Percentiles rank a stretch among this genome's conserved stretches.
These are phyloP conservation scores for Eilema depressum DNA, from an alignment of 2,888 invertebrate genomes.

Conservation along the genomic window DNA sequence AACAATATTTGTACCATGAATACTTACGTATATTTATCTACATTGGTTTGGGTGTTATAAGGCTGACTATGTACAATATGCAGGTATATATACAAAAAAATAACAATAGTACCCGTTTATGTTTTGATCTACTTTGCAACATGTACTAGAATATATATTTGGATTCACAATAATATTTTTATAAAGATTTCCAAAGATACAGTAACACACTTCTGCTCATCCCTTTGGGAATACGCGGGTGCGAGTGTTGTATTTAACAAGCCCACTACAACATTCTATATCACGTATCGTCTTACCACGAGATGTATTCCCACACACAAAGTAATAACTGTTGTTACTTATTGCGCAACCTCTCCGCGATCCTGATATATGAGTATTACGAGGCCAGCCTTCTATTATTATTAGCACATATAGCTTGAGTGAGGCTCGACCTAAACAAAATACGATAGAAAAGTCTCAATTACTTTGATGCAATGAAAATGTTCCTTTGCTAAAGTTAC, in stretches of 20 bases:
- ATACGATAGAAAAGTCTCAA: conserved; percentile 3
- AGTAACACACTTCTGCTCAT: not conserved
- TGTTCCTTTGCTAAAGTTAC: not conserved
- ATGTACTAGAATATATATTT: not conserved
- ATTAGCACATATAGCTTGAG: conserved; percentile 14
- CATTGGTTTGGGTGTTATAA: too few relatives aligned
- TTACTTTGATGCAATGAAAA: not conserved
- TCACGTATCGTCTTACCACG: conserved; percentile 6
- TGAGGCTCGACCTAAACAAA: conserved; percentile 5
- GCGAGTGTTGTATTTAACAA: not conserved
- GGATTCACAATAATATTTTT: not conserved
- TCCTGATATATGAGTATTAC: conserved; percentile 36
- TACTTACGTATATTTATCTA: too few relatives aligned
- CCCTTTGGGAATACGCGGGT: not conserved
- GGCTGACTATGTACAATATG: too few relatives aligned
- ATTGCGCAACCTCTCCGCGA: conserved; percentile 33
- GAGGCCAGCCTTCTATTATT: conserved; percentile 26
- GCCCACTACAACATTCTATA: not conserved
- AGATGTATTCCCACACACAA: conserved; percentile 37
- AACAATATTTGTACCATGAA: not conserved
- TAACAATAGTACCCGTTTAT: not conserved
- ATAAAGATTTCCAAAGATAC: not conserved
- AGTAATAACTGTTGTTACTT: conserved; percentile 50
- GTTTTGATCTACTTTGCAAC: not conserved
- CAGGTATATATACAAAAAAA: too few relatives aligned